Percentiles rank a stretch among this genome's conserved stretches.
These are phyloP conservation scores for Stenichneumon culpator DNA, from an alignment of 2,888 invertebrate species.

Conservation along the genomic window DNA sequence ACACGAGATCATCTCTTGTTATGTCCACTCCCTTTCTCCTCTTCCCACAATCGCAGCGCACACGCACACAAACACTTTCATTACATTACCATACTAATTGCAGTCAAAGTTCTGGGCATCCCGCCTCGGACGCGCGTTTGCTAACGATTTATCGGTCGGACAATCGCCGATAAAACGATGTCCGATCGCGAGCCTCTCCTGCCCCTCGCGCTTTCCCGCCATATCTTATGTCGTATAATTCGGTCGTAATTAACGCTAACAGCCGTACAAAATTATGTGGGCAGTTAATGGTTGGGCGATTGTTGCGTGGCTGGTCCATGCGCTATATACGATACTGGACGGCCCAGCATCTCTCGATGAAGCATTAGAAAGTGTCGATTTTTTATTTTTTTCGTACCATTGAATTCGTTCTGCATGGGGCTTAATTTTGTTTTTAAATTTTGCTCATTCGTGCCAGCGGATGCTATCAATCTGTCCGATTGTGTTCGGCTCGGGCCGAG, in stretches of 20 bases:
- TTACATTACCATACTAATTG: slow-evolving; percentile 80
- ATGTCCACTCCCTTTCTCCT: slow-evolving; percentile 30
- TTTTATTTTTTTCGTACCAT: background rate
- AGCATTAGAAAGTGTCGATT: background rate
- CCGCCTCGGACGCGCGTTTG: slow-evolving; percentile 26
- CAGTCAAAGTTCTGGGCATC: slow-evolving; percentile 76
- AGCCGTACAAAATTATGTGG: slow-evolving; percentile 58
- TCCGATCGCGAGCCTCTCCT: slow-evolving; percentile 60
- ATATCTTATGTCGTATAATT: slow-evolving; percentile 69
- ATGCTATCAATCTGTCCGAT: slow-evolving; percentile 56
- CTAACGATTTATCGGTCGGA: slow-evolving; percentile 75
- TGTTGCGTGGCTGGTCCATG: slow-evolving; percentile 7
- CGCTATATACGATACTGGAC: background rate
- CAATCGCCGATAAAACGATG: slow-evolving; percentile 75
- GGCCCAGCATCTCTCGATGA: background rate
- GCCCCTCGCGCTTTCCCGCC: slow-evolving; percentile 16
- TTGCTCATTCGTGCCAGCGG: slow-evolving; percentile 29
- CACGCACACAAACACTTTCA: slow-evolving; percentile 38
- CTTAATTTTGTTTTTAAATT: background rate
- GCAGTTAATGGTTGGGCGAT: slow-evolving; percentile 21
- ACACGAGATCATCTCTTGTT: slow-evolving; percentile 58
- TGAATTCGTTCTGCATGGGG: background rate
- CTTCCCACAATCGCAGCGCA: slow-evolving; percentile 27
- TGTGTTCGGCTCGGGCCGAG: slow-evolving; percentile 41
- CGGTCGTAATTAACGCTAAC: slow-evolving; percentile 67